These are phyloP conservation scores for Hedychridium roseum DNA, from an alignment of 2,888 invertebrate species.

Conservation along the genomic window DNA sequence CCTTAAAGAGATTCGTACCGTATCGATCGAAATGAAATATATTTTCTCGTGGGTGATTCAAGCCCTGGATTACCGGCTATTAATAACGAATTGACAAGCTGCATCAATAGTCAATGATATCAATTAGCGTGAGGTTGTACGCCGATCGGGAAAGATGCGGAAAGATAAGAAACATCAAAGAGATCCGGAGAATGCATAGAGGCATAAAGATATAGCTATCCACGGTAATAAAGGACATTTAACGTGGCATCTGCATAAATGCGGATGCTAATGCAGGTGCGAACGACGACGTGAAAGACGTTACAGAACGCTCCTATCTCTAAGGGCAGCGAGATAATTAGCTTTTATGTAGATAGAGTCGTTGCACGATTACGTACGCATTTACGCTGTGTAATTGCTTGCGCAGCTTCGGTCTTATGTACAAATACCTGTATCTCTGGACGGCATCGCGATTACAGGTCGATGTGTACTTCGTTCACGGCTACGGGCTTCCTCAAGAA, in stretches of 20 bases:
- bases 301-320: constrained; percentile 22
- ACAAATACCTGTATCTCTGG: not conserved
- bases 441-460: not conserved
- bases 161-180: constrained; percentile 25
- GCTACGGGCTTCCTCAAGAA: not conserved
- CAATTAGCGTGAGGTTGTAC: too few relatives aligned
- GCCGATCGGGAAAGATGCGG: constrained; percentile 19
- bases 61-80: too few relatives aligned
- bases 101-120: too few relatives aligned
- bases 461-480: constrained; percentile 3
- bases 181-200: too few relatives aligned
- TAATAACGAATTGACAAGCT: too few relatives aligned
- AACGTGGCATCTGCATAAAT: not conserved
- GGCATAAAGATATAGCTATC: too few relatives aligned
- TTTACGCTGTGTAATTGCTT: constrained; percentile 14
- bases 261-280: constrained; percentile 9
- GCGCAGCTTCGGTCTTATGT: not conserved
- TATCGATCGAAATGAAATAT: too few relatives aligned
- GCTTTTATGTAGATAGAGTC: constrained; percentile 27
- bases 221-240: not conserved
- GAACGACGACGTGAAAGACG: constrained; percentile 26
- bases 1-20: too few relatives aligned
- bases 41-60: too few relatives aligned
- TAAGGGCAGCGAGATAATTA: constrained; percentile 25
- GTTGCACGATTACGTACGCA: constrained; percentile 17